Percentiles rank a stretch among this genome's conserved stretches.
phyloP scores from a whole-genome alignment of 2,888 invertebrate species.

The Leucozona laternaria region DNA sequence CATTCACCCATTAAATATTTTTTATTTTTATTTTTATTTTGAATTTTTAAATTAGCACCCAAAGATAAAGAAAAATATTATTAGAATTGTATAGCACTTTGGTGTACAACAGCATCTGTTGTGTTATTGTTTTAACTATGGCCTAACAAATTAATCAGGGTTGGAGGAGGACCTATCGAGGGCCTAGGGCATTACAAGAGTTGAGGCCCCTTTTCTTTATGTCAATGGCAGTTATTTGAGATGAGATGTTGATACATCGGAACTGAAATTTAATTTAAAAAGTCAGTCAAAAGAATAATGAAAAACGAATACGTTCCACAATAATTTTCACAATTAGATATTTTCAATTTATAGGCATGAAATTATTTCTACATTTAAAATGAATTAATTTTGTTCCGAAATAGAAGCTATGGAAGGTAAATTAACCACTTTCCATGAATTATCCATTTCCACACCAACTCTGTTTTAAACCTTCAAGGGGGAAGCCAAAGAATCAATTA shows the following conservation, averaged over 20 bases:
- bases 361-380: too few species aligned
- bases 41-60: not conserved
- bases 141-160: not conserved
- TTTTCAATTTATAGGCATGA: too few species aligned
- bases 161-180: not conserved
- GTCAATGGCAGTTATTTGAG: not conserved
- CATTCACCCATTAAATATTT: not conserved
- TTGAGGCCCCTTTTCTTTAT: not conserved
- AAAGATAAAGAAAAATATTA: slow-evolving; percentile 29
- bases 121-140: not conserved
- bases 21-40: not conserved
- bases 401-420: too few species aligned
- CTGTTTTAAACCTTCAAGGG: too few species aligned
- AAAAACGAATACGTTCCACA: too few species aligned
- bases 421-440: too few species aligned
- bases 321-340: too few species aligned
- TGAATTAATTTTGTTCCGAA: too few species aligned
- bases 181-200: not conserved
- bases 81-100: slow-evolving; percentile 12
- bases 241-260: not conserved
- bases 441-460: too few species aligned
- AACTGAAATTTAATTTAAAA: too few species aligned
- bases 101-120: not conserved
- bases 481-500: too few species aligned
- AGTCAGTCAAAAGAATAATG: too few species aligned